phyloP scores from a whole-genome alignment of 2,113 vertebrate genomes.

The Sinocyclocheilus anshuiensis region DNA sequence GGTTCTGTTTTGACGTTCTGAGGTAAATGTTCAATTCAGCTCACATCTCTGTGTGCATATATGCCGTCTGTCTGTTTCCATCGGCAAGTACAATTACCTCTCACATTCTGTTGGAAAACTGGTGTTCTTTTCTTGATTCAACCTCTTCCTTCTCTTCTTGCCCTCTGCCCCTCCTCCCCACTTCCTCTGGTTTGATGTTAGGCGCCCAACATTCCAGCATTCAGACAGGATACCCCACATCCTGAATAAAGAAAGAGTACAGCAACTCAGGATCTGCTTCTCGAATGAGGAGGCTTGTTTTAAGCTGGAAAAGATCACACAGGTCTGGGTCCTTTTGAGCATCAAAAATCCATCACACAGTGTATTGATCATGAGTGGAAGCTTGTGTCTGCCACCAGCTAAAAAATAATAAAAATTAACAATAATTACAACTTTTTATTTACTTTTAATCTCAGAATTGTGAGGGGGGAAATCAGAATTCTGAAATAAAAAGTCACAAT shows the following conservation, averaged over 20 bases:
- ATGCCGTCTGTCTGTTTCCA: slow-evolving; percentile 7
- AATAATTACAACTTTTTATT: no score
- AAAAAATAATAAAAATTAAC: no score
- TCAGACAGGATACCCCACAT: slow-evolving; percentile 84
- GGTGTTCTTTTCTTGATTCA: slow-evolving; percentile 36
- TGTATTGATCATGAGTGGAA: not conserved
- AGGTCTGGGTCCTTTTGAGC: not conserved
- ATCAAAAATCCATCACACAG: not conserved
- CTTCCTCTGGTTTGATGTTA: slow-evolving; percentile 75
- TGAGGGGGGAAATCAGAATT: no score
- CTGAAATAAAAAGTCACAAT: no score
- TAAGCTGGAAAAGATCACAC: not conserved
- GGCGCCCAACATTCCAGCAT: slow-evolving; percentile 68
- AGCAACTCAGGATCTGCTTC: not conserved
- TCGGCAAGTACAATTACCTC: slow-evolving; percentile 28
- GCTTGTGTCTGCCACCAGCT: no score
- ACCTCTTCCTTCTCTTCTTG: slow-evolving; percentile 34
- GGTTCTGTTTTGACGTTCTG: slow-evolving; percentile 18
- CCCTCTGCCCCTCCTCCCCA: slow-evolving; percentile 63
- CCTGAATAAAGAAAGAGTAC: slow-evolving; percentile 63
- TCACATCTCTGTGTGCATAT: slow-evolving; percentile 9
- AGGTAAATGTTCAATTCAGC: slow-evolving; percentile 16
- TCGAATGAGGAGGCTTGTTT: not conserved
- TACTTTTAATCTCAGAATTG: no score
- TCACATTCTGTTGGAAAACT: slow-evolving; percentile 38